Percentiles rank a stretch among this genome's conserved stretches.
Conservation (phyloP, 2,797 vertebrate species). For the Micrastur ruficollis region DNA sequence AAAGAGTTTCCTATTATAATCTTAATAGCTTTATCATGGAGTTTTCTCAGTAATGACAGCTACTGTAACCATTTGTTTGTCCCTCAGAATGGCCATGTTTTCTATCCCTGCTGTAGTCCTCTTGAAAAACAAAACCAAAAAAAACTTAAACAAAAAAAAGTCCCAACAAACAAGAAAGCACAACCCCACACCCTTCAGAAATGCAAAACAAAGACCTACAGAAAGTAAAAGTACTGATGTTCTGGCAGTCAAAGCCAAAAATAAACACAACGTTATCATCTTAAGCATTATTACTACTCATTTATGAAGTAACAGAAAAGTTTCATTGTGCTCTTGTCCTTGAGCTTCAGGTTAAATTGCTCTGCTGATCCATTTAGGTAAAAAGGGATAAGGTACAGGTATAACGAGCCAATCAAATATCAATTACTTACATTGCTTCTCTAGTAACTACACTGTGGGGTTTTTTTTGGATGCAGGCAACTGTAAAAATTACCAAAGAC, state of each 20-base stretch:
- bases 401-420: background rate
- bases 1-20: background rate
- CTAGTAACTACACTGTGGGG: background rate
- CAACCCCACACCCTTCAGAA: background rate
- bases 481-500: slow-evolving; percentile 11
- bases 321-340: background rate
- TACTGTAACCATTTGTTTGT: background rate
- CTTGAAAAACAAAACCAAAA: background rate
- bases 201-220: background rate
- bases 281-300: background rate
- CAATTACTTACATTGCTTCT: background rate
- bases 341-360: background rate
- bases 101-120: background rate
- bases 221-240: background rate
- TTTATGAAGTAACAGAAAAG: background rate
- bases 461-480: background rate
- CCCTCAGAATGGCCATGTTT: background rate
- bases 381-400: background rate
- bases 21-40: background rate
- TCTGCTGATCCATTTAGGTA: background rate
- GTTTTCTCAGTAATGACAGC: background rate
- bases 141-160: background rate
- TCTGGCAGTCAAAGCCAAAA: background rate
- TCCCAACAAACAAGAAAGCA: background rate
- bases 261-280: background rate